phyloP scores from a whole-genome alignment of 2,797 vertebrate species.

The Ctenopoma multispine region DNA sequence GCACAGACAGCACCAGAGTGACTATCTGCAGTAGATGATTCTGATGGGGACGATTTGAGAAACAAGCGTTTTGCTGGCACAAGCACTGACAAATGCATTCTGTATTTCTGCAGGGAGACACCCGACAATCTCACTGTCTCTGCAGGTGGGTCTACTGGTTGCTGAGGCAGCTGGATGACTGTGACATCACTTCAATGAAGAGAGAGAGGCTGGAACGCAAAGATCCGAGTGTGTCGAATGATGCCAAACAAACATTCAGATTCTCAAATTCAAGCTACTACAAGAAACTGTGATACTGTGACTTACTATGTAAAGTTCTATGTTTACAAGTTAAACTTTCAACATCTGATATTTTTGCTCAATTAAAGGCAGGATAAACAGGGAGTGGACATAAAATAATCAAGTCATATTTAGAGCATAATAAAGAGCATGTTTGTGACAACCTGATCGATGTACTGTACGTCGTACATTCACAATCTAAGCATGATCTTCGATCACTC shows the following conservation, averaged over 20 bases:
- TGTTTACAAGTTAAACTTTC: background rate
- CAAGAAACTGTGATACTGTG: background rate
- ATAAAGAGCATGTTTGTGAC: background rate
- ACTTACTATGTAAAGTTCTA: background rate
- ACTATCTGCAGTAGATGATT: slow-evolving; percentile 68
- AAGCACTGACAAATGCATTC: slow-evolving; percentile 66
- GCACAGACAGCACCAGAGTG: slow-evolving; percentile 57
- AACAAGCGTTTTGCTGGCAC: slow-evolving; percentile 64
- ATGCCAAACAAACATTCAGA: background rate
- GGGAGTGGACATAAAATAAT: background rate
- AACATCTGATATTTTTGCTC: background rate
- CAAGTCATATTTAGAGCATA: background rate
- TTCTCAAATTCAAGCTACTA: background rate
- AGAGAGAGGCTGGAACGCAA: background rate
- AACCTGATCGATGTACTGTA: background rate
- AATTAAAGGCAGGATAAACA: background rate
- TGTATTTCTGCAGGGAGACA: slow-evolving; percentile 57
- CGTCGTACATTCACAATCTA: no score
- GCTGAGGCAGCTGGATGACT: slow-evolving; percentile 54
- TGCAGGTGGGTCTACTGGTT: slow-evolving; percentile 57
- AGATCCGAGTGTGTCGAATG: background rate
- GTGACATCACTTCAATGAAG: slow-evolving; percentile 23
- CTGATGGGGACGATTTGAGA: slow-evolving; percentile 71
- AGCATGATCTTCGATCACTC: no score
- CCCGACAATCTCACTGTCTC: slow-evolving; percentile 55